Conservation (phyloP, 2,888 invertebrate genomes). For the Parapristionchus giblindavisi region DNA sequence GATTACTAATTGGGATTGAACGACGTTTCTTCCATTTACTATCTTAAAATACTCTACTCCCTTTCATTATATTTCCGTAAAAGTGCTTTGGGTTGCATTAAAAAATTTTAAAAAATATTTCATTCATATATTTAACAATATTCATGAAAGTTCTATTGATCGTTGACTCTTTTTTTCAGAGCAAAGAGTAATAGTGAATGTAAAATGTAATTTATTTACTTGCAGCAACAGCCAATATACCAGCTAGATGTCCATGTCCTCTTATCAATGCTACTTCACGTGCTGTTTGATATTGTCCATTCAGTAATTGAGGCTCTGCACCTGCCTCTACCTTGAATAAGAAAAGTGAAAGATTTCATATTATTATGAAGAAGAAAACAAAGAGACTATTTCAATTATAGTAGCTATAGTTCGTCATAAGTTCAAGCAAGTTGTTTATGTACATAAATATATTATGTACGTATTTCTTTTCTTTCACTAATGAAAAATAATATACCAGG, state of each 20-base stretch:
- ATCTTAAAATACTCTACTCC: too few relatives aligned
- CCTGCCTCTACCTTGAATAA: slow-evolving; percentile 55
- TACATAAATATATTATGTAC: too few relatives aligned
- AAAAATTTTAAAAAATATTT: too few relatives aligned
- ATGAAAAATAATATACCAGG: slow-evolving; percentile 54
- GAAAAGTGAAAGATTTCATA: neutral
- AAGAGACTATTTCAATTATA: neutral
- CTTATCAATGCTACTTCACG: slow-evolving; percentile 56
- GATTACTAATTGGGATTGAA: too few relatives aligned
- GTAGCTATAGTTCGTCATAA: too few relatives aligned
- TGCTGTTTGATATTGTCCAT: slow-evolving; percentile 53
- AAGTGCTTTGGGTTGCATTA: too few relatives aligned
- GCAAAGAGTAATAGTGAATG: neutral
- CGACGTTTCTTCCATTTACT: too few relatives aligned
- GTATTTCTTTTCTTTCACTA: too few relatives aligned
- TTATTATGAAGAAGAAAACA: neutral
- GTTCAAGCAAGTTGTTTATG: neutral
- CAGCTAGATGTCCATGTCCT: slow-evolving; percentile 50
- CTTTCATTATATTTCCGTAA: too few relatives aligned
- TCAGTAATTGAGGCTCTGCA: slow-evolving; percentile 56
- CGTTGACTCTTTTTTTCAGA: neutral
- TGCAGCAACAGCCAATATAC: slow-evolving; percentile 46
- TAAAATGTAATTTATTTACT: too few relatives aligned
- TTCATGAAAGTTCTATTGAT: too few relatives aligned
- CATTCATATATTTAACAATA: too few relatives aligned